phyloP scores from a whole-genome alignment of 2,888 invertebrate species.

The Barypeithes pellucidus region DNA sequence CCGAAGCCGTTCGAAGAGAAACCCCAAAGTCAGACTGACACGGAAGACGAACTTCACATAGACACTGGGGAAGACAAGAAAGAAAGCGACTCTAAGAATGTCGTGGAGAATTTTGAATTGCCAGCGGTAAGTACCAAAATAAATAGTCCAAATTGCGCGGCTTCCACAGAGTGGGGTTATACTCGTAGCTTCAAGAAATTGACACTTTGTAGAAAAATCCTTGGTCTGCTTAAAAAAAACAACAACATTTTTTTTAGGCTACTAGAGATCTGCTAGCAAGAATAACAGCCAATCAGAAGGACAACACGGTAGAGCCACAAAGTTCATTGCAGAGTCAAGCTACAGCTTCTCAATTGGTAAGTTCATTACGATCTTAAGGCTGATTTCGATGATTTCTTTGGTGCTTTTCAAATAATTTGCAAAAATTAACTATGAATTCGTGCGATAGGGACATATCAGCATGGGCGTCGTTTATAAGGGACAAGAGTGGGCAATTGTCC shows the following conservation, averaged over 20 bases:
- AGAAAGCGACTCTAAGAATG: conserved; percentile 61
- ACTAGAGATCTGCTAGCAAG: conserved; percentile 79
- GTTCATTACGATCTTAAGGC: too few species aligned
- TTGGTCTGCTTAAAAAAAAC: neutral
- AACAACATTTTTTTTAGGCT: conserved; percentile 73
- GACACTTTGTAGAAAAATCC: too few species aligned
- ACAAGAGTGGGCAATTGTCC: too few species aligned
- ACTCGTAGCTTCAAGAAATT: too few species aligned
- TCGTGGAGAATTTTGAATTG: conserved; percentile 63
- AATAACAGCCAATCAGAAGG: conserved; percentile 78
- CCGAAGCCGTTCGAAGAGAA: conserved; percentile 30
- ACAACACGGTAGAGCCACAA: conserved; percentile 66
- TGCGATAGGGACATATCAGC: too few species aligned
- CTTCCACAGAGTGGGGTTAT: too few species aligned
- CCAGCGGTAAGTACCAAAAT: conserved; percentile 18
- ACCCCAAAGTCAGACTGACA: conserved; percentile 48
- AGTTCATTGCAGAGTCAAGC: conserved; percentile 6
- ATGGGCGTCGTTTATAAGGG: too few species aligned
- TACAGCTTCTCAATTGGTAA: conserved; percentile 26
- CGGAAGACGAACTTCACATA: conserved; percentile 57
- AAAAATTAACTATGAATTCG: too few species aligned
- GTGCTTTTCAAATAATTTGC: too few species aligned
- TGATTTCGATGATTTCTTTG: too few species aligned
- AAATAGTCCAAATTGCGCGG: too few species aligned
- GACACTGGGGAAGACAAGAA: conserved; percentile 56